Evolutionary conservation across 1,140 invertebrate species (phyloP).

Genomic region (Saccostrea glomerata): DNA sequence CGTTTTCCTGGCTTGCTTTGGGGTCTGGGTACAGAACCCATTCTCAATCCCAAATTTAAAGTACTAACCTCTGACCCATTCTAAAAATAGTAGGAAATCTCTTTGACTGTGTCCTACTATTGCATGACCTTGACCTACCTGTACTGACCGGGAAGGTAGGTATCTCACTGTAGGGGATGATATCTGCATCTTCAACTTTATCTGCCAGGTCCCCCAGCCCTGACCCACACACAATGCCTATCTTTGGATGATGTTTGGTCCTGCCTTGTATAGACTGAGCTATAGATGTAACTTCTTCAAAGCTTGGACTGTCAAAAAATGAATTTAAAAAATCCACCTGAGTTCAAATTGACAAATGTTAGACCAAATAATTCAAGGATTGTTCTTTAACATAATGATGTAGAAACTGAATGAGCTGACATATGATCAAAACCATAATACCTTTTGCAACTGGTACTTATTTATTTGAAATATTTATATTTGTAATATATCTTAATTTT

Average conservation of each 20-base stretch:
- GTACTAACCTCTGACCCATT: no score
- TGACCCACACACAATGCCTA: slow-evolving; percentile 97
- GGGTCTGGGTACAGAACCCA: no score
- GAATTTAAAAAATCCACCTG: not conserved
- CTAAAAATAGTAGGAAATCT: no score
- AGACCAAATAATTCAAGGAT: no score
- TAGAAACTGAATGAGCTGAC: no score
- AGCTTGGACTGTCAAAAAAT: slow-evolving; percentile 73
- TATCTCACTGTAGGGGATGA: slow-evolving; percentile 92
- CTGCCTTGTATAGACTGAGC: slow-evolving; percentile 87
- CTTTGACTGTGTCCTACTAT: not conserved
- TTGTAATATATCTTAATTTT: no score
- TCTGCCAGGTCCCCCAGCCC: slow-evolving; percentile 93
- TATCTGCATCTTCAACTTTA: slow-evolving; percentile 84
- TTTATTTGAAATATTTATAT: no score
- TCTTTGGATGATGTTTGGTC: slow-evolving; percentile 85
- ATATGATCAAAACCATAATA: no score
- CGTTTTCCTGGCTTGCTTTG: no score
- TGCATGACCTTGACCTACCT: slow-evolving; percentile 70
- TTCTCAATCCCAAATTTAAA: no score
- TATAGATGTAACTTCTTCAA: slow-evolving; percentile 90
- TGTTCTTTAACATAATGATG: no score
- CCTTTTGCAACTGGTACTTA: no score
- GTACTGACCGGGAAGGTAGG: slow-evolving; percentile 94
- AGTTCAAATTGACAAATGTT: not conserved